phyloP scores from a whole-genome alignment of 2,113 vertebrate genomes.

The Panthera leo region DNA sequence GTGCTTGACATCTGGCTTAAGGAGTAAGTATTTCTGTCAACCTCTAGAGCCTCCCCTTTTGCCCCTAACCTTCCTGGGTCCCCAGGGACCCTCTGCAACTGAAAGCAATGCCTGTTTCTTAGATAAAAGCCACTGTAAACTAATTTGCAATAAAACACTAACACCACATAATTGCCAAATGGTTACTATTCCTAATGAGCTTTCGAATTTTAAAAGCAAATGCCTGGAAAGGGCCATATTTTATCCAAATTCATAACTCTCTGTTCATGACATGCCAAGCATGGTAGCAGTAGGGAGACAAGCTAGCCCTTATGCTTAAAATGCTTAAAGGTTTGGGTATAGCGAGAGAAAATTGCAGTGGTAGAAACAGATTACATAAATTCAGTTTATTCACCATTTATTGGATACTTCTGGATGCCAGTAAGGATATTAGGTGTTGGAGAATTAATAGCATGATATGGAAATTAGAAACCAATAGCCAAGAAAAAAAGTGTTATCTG shows the following conservation, averaged over 20 bases:
- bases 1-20: background rate
- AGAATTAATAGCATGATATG: background rate
- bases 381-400: background rate
- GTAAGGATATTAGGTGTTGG: background rate
- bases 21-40: background rate
- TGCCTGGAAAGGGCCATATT: conserved; percentile 18
- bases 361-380: background rate
- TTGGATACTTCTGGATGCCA: background rate
- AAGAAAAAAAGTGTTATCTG: conserved; percentile 18
- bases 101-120: background rate
- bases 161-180: background rate
- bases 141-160: conserved; percentile 4
- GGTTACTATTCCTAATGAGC: background rate
- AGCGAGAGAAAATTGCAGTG: background rate
- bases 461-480: conserved; percentile 20
- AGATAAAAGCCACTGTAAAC: conserved; percentile 24
- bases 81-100: background rate
- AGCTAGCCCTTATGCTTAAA: background rate
- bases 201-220: conserved; percentile 43
- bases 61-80: background rate
- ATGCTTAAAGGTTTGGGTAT: background rate
- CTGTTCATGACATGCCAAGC: background rate
- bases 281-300: background rate
- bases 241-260: background rate
- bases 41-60: background rate